Evolutionary conservation across 2,888 invertebrate species (phyloP), one percentile per base, ranked within the genome.

Genomic region (Lissonota sp.): DNA sequence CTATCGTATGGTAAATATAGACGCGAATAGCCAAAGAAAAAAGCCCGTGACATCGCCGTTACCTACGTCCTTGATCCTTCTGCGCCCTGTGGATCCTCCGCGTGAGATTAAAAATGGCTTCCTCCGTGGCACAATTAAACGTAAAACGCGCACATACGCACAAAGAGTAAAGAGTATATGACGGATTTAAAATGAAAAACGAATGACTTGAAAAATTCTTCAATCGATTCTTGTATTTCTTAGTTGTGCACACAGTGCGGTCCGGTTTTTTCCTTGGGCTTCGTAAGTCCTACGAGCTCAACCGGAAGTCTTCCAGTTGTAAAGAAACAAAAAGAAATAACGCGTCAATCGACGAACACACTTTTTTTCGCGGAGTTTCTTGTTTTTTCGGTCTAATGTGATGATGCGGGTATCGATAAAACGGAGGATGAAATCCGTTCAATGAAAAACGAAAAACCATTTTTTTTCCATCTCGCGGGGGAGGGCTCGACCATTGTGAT

Each of bases 401-500:
- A 53, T 7, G 12, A 64, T 10, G 40, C 39, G 26, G 49, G 44
- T 8, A 14, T 64, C 8, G 40, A 63, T 53, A 49, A 62, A 67
- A 8, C 12, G 46, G 60, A 39, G 26, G 0, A 58, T 46, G 44
- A 14, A 40, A 44, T 46, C 63, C 7, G 66, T 42, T 69, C 39
- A 62, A 62, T 58, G 62, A 74, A 53, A 75, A 79, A 76, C 10
- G 40, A 72, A 81, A 26, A 83, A 81, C 81, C 83, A 84, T 84
- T 83, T 26, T 26, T n/a, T 73, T 85, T 84, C 66, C 55, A 79
- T 80, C 81, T 81, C 79, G 57, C 53, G 67, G 71, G 67, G 69
- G 49, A 39, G 85, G 86, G 85, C 86, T 88, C 88, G 87, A 87
- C 87, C 87, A 88, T 89, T 90, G 89, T 90, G 90, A 90, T 90